Evolutionary conservation across 2,797 vertebrate species (phyloP).

Genomic region (Gobio occitaniae): DNA sequence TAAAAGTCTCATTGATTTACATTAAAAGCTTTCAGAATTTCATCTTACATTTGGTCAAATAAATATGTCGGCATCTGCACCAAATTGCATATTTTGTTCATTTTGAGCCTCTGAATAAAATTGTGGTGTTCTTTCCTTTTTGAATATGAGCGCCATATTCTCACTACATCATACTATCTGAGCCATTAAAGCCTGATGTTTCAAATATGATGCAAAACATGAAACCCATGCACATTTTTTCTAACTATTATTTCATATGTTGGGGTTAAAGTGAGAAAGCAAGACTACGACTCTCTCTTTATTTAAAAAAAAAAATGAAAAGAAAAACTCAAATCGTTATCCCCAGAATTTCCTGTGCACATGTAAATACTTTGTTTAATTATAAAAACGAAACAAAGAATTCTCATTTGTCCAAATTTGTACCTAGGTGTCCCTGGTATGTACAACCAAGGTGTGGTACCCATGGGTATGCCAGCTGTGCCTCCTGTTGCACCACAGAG

Average conservation of each 20-base stretch:
- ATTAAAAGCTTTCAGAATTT: background rate
- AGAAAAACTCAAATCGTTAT: background rate
- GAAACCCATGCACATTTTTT: background rate
- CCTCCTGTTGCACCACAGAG: slow-evolving; percentile 76
- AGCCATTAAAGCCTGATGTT: background rate
- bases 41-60: background rate
- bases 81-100: background rate
- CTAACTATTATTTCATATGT: background rate
- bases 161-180: background rate
- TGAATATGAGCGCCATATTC: background rate
- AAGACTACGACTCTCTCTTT: background rate
- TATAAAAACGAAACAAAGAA: background rate
- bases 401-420: background rate
- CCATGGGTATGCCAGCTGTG: slow-evolving; percentile 79
- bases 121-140: background rate
- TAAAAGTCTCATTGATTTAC: background rate
- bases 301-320: no score
- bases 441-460: slow-evolving; percentile 91
- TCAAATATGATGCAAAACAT: background rate
- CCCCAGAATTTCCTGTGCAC: background rate
- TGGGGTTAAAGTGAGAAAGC: background rate
- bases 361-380: background rate
- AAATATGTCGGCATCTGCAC: background rate
- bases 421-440: slow-evolving; percentile 86
- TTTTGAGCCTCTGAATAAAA: background rate